Evolutionary conservation across 23 tunicate species (phyloP).

Genomic region (Aplidium turbinatum): DNA sequence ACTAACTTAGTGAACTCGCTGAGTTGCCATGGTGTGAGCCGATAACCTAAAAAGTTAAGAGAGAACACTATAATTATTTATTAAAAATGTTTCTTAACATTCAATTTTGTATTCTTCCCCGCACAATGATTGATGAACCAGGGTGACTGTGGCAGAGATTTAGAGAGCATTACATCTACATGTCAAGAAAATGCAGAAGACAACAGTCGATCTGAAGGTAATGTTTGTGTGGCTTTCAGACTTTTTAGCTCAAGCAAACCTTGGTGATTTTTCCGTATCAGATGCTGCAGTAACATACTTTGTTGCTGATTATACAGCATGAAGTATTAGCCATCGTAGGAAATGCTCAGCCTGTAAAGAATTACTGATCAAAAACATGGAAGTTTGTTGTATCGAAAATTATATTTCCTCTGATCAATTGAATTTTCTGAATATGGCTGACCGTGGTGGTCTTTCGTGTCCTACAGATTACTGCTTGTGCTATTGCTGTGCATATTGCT

Average conservation of each 20-base stretch:
- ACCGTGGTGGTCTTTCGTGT: slow-evolving; percentile 28
- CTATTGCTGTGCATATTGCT: slow-evolving; percentile 23
- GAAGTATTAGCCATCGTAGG: slow-evolving; percentile 5
- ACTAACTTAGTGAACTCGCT: too few species aligned
- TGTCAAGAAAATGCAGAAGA: too few species aligned
- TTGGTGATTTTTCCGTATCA: not conserved
- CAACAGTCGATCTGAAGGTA: not conserved
- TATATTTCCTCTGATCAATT: not conserved
- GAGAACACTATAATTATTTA: too few species aligned
- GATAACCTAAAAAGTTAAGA: too few species aligned
- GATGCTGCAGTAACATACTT: slow-evolving; percentile 10
- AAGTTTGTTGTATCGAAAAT: not conserved
- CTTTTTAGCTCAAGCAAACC: not conserved
- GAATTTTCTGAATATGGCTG: slow-evolving; percentile 21
- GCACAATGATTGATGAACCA: too few species aligned
- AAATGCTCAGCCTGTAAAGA: slow-evolving; percentile 17
- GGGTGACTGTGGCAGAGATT: too few species aligned
- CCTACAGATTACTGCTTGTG: slow-evolving; percentile 9
- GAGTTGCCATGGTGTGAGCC: too few species aligned
- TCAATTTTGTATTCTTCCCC: too few species aligned
- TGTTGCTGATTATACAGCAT: slow-evolving; percentile 10
- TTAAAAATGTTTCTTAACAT: too few species aligned
- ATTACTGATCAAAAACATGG: slow-evolving; percentile 7
- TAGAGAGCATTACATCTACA: too few species aligned
- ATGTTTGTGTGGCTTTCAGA: slow-evolving; percentile 15